These are phyloP conservation scores for Hartigia nigra DNA, from an alignment of 2,888 invertebrate genomes.

Conservation along the genomic window DNA sequence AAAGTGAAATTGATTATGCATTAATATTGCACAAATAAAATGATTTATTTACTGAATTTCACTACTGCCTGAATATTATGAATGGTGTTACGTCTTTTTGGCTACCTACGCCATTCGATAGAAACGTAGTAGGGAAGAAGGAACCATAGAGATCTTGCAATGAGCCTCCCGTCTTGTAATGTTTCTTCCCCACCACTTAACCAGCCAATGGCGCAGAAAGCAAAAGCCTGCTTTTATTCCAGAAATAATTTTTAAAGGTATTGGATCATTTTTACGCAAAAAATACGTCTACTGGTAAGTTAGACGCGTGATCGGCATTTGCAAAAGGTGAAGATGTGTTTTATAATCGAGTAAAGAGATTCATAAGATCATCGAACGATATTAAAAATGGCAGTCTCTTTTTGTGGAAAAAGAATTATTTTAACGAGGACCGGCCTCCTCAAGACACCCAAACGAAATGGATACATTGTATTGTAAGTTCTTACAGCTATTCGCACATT, in stretches of 20 bases:
- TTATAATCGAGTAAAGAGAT: slow-evolving; percentile 1
- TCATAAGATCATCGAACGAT: background rate
- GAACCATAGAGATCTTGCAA: background rate
- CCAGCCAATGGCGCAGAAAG: background rate
- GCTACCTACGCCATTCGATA: background rate
- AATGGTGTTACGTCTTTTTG: background rate
- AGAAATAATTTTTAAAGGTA: background rate
- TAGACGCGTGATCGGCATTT: too few species aligned
- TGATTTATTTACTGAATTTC: background rate
- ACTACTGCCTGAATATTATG: background rate
- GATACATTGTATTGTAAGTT: slow-evolving; percentile 80
- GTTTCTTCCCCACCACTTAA: background rate
- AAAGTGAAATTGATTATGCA: background rate
- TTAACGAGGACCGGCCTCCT: slow-evolving; percentile 49
- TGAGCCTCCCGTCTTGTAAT: background rate
- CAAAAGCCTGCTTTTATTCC: background rate
- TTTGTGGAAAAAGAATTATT: slow-evolving; percentile 57
- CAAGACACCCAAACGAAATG: slow-evolving; percentile 67
- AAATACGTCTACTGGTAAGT: background rate
- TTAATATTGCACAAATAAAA: background rate
- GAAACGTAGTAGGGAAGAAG: background rate
- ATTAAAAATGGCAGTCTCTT: slow-evolving; percentile 59
- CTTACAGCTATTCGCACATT: background rate
- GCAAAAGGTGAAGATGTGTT: slow-evolving; percentile 1
- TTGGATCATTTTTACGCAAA: background rate